These are phyloP conservation scores for Eudiplozoon nipponicum DNA, from an alignment of 2,888 invertebrate species.

Conservation along the genomic window DNA sequence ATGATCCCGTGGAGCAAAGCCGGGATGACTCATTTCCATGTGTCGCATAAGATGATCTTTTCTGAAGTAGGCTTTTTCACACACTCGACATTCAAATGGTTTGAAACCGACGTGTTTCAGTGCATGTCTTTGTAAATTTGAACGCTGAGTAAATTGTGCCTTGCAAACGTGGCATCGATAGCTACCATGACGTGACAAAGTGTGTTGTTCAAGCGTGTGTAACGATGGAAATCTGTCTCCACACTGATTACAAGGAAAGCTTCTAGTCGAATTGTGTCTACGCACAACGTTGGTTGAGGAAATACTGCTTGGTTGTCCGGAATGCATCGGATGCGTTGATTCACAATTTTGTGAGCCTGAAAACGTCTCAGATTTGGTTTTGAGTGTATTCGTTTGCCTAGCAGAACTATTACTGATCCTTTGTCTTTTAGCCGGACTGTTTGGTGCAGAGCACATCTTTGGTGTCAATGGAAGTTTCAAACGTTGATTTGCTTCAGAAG, in stretches of 20 bases:
- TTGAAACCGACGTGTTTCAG: constrained; percentile 16
- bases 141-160: constrained; percentile 15
- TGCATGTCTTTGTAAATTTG: constrained; percentile 15
- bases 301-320: too few species aligned
- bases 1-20: constrained; percentile 10
- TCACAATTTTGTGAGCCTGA: too few species aligned
- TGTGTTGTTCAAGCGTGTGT: constrained; percentile 10
- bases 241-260: constrained; percentile 15
- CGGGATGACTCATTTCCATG: constrained; percentile 16
- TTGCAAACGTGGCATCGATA: constrained; percentile 13
- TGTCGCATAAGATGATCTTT: constrained; percentile 16
- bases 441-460: too few species aligned
- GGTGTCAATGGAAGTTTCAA: too few species aligned
- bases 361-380: too few species aligned
- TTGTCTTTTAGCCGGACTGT: too few species aligned
- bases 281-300: too few species aligned
- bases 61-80: constrained; percentile 14
- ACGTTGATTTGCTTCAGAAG: too few species aligned
- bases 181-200: constrained; percentile 9
- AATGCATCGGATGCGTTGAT: too few species aligned
- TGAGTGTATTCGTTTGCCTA: too few species aligned
- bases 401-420: too few species aligned
- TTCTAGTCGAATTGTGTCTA: constrained; percentile 6
- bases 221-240: constrained; percentile 10
- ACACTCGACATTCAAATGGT: constrained; percentile 15